Evolutionary conservation across 2,797 vertebrate genomes (phyloP).

Genomic region (Labroides dimidiatus): DNA sequence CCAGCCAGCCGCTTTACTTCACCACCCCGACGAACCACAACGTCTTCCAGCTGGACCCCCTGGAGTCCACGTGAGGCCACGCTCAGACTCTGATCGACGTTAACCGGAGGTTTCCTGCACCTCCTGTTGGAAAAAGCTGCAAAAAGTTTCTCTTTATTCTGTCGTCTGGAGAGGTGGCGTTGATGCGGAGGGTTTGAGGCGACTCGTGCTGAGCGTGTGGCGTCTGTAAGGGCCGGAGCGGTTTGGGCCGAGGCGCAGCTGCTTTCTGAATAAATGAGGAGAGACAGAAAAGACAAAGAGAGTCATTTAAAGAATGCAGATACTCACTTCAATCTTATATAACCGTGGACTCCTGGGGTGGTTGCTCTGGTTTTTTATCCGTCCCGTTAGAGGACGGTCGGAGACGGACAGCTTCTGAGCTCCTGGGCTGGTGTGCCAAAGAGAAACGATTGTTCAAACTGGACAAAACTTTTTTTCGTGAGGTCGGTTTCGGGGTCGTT

Average conservation of each 20-base stretch:
- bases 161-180: constrained; percentile 64
- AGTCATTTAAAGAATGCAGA: constrained; percentile 54
- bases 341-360: constrained; percentile 74
- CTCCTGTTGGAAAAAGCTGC: constrained; percentile 57
- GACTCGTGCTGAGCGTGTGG: constrained; percentile 75
- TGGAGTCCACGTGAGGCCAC: constrained; percentile 91
- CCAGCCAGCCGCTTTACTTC: constrained; percentile 85
- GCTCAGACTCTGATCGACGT: neutral
- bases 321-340: constrained; percentile 67
- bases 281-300: constrained; percentile 37
- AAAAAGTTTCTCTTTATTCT: constrained; percentile 70
- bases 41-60: constrained; percentile 93
- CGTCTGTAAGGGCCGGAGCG: constrained; percentile 65
- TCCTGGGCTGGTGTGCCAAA: constrained; percentile 80
- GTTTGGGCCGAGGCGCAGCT: constrained; percentile 80
- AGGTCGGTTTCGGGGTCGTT: constrained; percentile 61
- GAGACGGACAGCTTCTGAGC: constrained; percentile 61
- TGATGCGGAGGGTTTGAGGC: constrained; percentile 73
- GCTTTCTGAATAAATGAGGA: constrained; percentile 66
- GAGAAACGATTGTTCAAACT: constrained; percentile 75
- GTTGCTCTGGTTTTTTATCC: constrained; percentile 52
- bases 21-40: constrained; percentile 94
- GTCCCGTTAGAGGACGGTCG: constrained; percentile 60
- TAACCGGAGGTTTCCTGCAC: constrained; percentile 29
- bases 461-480: constrained; percentile 63